Percentiles rank a stretch among this genome's conserved stretches.
Evolutionary conservation across 2,797 vertebrate genomes (phyloP).

Genomic region (Hydrophis major): DNA sequence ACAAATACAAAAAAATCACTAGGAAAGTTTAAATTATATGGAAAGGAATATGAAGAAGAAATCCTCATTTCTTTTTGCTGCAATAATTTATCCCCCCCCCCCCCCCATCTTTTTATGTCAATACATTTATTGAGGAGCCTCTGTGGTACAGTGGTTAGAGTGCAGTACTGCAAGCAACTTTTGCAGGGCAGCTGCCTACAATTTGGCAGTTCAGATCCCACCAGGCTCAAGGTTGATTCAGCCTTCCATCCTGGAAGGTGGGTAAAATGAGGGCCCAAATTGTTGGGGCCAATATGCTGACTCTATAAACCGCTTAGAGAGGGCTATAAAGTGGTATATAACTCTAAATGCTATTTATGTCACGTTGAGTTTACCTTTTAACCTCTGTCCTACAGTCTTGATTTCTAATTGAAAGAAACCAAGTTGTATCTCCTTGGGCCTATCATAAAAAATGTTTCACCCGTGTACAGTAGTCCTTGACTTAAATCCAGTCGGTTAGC

Average conservation of each 20-base stretch:
- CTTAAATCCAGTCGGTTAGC: background rate
- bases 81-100: background rate
- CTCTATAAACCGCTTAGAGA: too few relatives aligned
- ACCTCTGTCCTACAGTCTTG: background rate
- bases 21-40: background rate
- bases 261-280: too few relatives aligned
- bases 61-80: background rate
- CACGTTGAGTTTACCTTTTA: background rate
- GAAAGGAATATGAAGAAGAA: background rate
- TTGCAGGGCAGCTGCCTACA: too few relatives aligned
- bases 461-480: background rate
- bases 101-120: background rate
- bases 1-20: background rate
- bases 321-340: too few relatives aligned
- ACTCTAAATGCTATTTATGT: background rate
- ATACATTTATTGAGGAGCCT: background rate
- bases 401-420: background rate
- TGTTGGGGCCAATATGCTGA: too few relatives aligned
- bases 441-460: background rate
- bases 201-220: too few relatives aligned
- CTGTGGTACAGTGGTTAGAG: too few relatives aligned
- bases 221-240: too few relatives aligned
- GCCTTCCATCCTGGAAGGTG: too few relatives aligned
- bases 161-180: too few relatives aligned
- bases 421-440: background rate